Evolutionary conservation across 2,797 vertebrate genomes (phyloP).

Genomic region (Rhinoraja longicauda): DNA sequence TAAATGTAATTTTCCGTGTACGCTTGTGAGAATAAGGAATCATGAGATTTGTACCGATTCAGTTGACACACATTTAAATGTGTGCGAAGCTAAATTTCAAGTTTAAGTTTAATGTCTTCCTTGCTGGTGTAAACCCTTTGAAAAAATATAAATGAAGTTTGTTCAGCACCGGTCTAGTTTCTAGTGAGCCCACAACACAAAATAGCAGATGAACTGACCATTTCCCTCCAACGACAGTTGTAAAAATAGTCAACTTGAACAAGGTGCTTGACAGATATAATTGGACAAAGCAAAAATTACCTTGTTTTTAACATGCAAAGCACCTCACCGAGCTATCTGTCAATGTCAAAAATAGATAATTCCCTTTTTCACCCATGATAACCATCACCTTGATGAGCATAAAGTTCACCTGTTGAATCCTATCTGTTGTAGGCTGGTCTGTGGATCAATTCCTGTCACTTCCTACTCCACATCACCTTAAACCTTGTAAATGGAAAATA

Average conservation of each 20-base stretch:
- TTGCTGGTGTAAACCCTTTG: neutral
- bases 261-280: neutral
- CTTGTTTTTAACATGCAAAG: neutral
- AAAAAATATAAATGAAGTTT: neutral
- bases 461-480: neutral
- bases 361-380: neutral
- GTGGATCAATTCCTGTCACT: neutral
- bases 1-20: neutral
- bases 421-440: neutral
- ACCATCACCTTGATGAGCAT: neutral
- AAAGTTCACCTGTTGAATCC: neutral
- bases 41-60: neutral
- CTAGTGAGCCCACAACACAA: constrained; percentile 21
- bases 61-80: no score
- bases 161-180: neutral
- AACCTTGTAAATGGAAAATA: neutral
- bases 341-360: neutral
- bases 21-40: neutral
- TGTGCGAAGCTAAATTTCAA: neutral
- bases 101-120: neutral
- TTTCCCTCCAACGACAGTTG: neutral
- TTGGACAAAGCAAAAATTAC: neutral
- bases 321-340: neutral
- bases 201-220: neutral
- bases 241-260: neutral